Conservation (phyloP, 2,797 vertebrate species). For the Phyllotis vaccarum region DNA sequence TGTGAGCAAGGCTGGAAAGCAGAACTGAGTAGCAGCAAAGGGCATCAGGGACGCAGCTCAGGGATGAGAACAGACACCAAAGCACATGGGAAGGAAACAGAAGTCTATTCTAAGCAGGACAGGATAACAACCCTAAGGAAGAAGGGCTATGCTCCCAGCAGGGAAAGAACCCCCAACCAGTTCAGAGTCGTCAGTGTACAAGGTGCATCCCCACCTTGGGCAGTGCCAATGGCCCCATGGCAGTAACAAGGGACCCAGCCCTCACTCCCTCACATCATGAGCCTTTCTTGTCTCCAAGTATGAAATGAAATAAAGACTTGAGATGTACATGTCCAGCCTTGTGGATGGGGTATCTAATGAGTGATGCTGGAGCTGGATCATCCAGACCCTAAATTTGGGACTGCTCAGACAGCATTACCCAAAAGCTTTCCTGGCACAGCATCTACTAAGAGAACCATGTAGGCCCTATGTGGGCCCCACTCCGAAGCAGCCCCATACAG, state of each 20-base stretch:
- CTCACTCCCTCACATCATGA: neutral
- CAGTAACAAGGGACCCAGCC: no score
- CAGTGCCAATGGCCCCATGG: neutral
- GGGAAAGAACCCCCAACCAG: no score
- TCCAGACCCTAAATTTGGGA: neutral
- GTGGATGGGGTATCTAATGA: neutral
- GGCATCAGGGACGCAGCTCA: no score
- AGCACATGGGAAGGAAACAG: rapidly evolving
- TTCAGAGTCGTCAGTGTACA: neutral
- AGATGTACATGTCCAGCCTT: neutral
- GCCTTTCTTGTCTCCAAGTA: neutral
- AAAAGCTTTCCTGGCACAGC: neutral
- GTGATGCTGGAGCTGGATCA: neutral
- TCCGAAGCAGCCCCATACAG: neutral
- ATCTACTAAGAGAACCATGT: neutral
- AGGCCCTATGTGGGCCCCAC: neutral
- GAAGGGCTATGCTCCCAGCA: neutral
- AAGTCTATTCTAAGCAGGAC: neutral
- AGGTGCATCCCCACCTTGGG: neutral
- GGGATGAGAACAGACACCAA: no score
- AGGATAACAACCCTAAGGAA: neutral
- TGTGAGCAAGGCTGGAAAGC: neutral
- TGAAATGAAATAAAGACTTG: neutral
- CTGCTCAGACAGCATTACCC: neutral
- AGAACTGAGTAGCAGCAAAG: neutral